Base-by-base conservation (phyloP, 1,140 invertebrate genomes). In the Meloidogyne floridensis region DNA sequence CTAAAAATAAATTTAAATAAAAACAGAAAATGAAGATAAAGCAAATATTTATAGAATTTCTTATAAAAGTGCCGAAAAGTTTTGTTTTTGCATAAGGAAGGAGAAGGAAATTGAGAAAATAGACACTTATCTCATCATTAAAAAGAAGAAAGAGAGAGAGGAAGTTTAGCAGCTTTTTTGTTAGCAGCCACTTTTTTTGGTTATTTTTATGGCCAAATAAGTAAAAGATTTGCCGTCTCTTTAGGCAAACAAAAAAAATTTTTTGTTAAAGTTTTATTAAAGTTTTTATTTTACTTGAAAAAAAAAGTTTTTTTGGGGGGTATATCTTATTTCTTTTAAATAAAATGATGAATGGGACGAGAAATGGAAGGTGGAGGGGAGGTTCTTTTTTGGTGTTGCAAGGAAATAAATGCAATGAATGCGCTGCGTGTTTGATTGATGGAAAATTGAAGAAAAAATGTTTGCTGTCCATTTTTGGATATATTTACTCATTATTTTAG, bases 391-490 rank as follows among this genome's bases (percentile, higher is more conserved):
- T 47, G 47, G 4, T 47, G 47, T 47, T 47, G 47, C 47, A 47
- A 47, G 47, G 1, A 59, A 65, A 65, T 65, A n/a, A 65, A 65
- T 65, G 13, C 13, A 65, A 65, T n/a, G n/a, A 65, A 65, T 65
- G 59, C 59, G 59, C 59, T 65, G 59, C 59, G 59, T 65, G 59
- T 65, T 65, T 65, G 59, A 65, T 65, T 65, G 59, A 65, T 65
- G 59, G 59, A 65, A 65, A 65, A 65, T 65, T 65, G n/a, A 65
- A 65, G 59, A 65, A 65, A 65, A 65, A 65, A 65, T 65, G 59
- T 65, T 65, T 65, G 59, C n/a, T 65, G 59, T 65, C 59, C 59
- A 65, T 65, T 65, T 65, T 65, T 65, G 59, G 59, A 65, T 65
- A 32, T 32, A 65, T 65, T 65, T 65, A 65, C 6, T 65, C 6